Base-by-base conservation (phyloP, 2,113 vertebrate species). In the Bujurquina vittata region DNA sequence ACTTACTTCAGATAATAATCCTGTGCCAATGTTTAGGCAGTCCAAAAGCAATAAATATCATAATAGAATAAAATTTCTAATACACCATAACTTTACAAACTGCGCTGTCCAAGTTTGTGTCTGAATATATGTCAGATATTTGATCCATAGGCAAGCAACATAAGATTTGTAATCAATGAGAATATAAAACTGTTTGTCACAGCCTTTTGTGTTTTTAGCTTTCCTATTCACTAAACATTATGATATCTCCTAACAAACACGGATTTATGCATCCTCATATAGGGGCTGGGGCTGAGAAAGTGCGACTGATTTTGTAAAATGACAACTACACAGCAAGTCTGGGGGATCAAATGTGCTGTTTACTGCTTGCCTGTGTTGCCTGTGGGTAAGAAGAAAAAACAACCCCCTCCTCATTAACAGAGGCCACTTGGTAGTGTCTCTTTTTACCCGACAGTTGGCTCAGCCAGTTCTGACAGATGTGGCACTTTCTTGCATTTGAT, bases 361-460 rank as follows among this genome's bases (percentile, higher is more conserved):
- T 94, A 91, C 85, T 60, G 87, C 85, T 72, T 79, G 62, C 74
- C 75, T 89, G 83, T 77, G 77, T 84, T 89, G 88, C 92, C 86
- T 91, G 81, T 77, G 88, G 87, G 88, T 78, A 78, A 54, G 76
- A 88, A 89, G 63, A 92, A 87, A 35, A 90, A 91, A 89, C 84
- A 86, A 78, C 43, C 77, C 78, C 74, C 76, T 91, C 73, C 92
- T 95, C 92, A 94, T 94, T 95, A 94, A 89, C 89, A 92, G 74
- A 82, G 86, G 75, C 86, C 89, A 91, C 86, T 92, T 63, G 80
- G 63, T 85, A 59, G 81, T 78, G 77, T 74, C 67, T 89, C 86
- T 90, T 40, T 67, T 77, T 77, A 78, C 43, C 84, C 89, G 89
- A 92, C 91, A 92, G 87, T 86, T 67, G 59, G 85, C 87, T 87